Evolutionary conservation across 2,113 vertebrate species (phyloP), one percentile per base, ranked within the genome.

Genomic region (Pyxicephalus adspersus): DNA sequence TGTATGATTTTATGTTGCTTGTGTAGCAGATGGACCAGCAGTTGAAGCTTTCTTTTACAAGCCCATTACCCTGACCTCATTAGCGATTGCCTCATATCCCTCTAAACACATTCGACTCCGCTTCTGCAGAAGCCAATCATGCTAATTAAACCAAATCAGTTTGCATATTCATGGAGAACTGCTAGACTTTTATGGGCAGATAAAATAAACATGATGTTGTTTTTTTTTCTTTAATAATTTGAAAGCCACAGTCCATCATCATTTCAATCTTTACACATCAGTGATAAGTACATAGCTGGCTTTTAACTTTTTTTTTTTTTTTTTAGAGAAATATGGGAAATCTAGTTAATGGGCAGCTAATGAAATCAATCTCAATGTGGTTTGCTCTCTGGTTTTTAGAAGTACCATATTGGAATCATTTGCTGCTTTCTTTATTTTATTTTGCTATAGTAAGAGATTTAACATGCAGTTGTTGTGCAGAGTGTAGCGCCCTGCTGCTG

Each of bases 131-230:
- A 93, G 85, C 87, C 91, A 94, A 92, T 94, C 91, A 90, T 76
- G 86, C 91, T 94, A 94, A 94, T 93, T 92, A 91, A 88, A 89
- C 90, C 86, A 89, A 89, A 91, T 87, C 87, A 83, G 85, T 90
- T 89, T 92, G 90, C 89, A 92, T 93, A 93, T 92, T 92, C 92
- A 94, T 92, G 92, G 92, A 87, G 77, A 85, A 82, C 74, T 87
- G 88, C 88, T 85, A 89, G 85, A 57, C 64, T 87, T 93, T 91
- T 90, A 91, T 91, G 90, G 90, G 89, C 88, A 93, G 90, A 87
- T 90, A 89, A 91, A 91, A 90, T 89, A 91, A 92, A 89, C 87
- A 88, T 82, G 52, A 1, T 88, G 84, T 88, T 85, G 89, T 89
- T 91, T 91, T 89, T 64, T 52, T 89, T 64, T 54, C 61, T 66